Conservation (phyloP, 2,113 vertebrate genomes). For the Nymphicus hollandicus region DNA sequence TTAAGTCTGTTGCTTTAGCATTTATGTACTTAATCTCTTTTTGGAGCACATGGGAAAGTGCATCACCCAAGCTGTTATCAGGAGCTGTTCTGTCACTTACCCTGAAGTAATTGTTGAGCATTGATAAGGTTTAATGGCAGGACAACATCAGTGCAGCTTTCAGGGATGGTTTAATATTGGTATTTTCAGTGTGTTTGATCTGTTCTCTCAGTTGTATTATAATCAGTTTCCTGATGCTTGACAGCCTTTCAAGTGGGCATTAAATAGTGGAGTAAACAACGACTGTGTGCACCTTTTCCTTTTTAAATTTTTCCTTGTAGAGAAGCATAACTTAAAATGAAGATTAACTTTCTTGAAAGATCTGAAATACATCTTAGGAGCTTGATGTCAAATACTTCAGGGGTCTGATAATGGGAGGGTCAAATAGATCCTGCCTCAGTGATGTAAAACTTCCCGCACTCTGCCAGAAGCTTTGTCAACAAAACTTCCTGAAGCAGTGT, state of each 20-base stretch:
- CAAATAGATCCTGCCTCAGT: background rate
- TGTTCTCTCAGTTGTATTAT: background rate
- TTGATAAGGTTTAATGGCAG: background rate
- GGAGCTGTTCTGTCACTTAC: background rate
- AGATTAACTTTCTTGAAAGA: background rate
- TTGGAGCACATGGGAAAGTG: rapidly evolving
- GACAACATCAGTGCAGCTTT: background rate
- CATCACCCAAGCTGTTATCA: background rate
- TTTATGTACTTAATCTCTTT: background rate
- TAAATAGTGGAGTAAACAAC: background rate
- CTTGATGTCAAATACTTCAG: background rate
- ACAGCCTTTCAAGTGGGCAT: background rate
- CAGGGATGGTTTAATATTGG: background rate
- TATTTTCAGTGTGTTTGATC: background rate
- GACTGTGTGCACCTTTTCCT: background rate
- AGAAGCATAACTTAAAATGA: background rate
- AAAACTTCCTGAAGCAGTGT: background rate
- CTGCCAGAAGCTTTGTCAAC: background rate
- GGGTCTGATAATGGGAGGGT: background rate
- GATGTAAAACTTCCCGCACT: background rate
- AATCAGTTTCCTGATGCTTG: background rate
- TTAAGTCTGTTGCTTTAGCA: background rate
- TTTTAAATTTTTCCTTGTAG: background rate
- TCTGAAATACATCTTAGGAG: background rate
- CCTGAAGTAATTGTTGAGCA: background rate